Evolutionary conservation across 2,113 vertebrate genomes (phyloP), one percentile per base, ranked within the genome.

Genomic region (Perognathus longimembris): DNA sequence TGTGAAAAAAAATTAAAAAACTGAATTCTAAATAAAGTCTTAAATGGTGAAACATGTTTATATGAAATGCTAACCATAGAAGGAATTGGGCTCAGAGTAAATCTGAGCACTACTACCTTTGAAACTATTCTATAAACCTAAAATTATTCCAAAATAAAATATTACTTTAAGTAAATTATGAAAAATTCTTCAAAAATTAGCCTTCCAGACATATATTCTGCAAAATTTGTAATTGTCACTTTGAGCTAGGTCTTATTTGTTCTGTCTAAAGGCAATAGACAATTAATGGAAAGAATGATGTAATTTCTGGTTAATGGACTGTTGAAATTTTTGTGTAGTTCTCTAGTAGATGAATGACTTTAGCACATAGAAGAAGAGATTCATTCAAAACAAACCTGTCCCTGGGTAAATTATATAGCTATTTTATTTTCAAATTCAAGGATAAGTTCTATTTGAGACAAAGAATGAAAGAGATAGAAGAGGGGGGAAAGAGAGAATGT

Each of bases 21-120:
- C n/a, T 88, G 3, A 73, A 92, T 67, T 90, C 2, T 82, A 24
- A 75, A 92, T 54, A 28, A 95, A 34, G 7, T 67, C 26, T 84
- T 63, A 2, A 88, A 88, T 88, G 87, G 88, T 61, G 14, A 8
- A 61, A 1, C 8, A 34, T 66, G 28, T 30, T 83, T 80, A 71
- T 70, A 6, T 70, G 64, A 36, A 15, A 76, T 76, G 7, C 26
- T 78, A 70, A 57, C 6, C 85, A 63, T 5, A 74, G 24, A 17
- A 14, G 8, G 78, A 69, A 84, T 4, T 74, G 12, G 15, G 0
- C 82, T 36, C 54, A 42, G 17, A 88, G 3, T 85, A 89, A 45
- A 12, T 45, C 9, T 45, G 10, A 45, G 12, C n/a, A n/a, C n/a
- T 45, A 76, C 7, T 70, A 38, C 21, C 28, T 74, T 76, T 92